Evolutionary conservation across 1,140 invertebrate species (phyloP), one percentile per base, ranked within the genome.

Genomic region (Tetragonula clypearis): DNA sequence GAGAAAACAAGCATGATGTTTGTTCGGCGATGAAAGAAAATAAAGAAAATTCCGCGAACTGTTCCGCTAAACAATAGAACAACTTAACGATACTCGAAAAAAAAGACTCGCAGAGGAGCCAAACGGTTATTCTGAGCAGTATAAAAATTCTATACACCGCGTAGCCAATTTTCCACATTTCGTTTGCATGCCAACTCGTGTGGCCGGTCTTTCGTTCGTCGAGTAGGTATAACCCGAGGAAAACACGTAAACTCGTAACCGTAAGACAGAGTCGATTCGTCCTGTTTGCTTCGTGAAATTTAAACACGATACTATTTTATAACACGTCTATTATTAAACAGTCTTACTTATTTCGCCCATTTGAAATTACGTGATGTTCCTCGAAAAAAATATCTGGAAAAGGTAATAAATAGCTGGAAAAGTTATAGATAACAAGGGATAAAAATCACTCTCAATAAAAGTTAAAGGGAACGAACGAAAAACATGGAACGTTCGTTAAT

Each of bases 121-220:
- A 21, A 58, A 12, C 9, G 74, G 77, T 84, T 79, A 77, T 76
- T 65, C 35, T 53, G 5, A 35, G 26, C 15, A 8, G 19, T 77
- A 84, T 87, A 87, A 88, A 88, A 88, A 87, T 88, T 88, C 65
- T 81, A 76, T 77, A 55, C 71, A 68, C 41, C 35, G 65, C 30
- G n/a, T 12, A 53, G 71, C 49, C 76, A 87, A 87, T 87, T 87
- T 79, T 76, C 19, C 53, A 56, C 17, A 66, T 82, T 60, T 55
- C 72, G 17, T 30, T 30, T 30, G 69, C 41, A 74, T 53, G 69
- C 69, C 23, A 62, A 73, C n/a, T 73, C 56, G n/a, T 41, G 9
- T 11, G 55, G 17, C 41, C 69, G n/a, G 53, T 73, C 23, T 26
- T 56, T 56, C 1, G 11, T 69, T 30, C 35, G 58, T 5, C n/a